phyloP scores from a whole-genome alignment of 2,888 invertebrate genomes.

The Hemithea aestivaria region DNA sequence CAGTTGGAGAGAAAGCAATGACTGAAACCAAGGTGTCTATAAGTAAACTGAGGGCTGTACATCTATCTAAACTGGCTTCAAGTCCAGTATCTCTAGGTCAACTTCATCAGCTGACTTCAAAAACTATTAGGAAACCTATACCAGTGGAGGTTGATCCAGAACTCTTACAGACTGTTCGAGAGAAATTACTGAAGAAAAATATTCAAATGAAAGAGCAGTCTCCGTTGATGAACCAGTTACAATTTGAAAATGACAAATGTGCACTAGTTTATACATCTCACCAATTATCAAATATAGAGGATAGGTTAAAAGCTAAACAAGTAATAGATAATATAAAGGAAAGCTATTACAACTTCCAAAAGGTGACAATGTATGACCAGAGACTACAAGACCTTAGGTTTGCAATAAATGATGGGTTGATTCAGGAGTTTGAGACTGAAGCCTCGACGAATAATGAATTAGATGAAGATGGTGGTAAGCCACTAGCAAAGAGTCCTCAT shows the following conservation, averaged over 20 bases:
- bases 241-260: conserved; percentile 66
- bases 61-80: conserved; percentile 82
- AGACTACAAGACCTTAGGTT: conserved; percentile 64
- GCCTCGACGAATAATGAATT: conserved; percentile 20
- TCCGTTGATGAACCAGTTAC: conserved; percentile 33
- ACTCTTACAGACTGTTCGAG: conserved; percentile 60
- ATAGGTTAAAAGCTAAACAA: conserved; percentile 56
- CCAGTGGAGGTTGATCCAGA: conserved; percentile 62
- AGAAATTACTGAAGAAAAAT: conserved; percentile 58
- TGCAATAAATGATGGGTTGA: conserved; percentile 72
- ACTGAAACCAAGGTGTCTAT: conserved; percentile 84
- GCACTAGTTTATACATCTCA: conserved; percentile 63
- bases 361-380: conserved; percentile 67
- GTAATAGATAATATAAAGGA: conserved; percentile 63
- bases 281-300: conserved; percentile 49
- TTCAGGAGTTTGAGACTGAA: conserved; percentile 58
- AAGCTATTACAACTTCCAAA: conserved; percentile 72
- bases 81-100: conserved; percentile 78
- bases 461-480: conserved; percentile 24
- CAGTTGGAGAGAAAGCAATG: conserved; percentile 82
- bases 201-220: not conserved
- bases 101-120: conserved; percentile 75
- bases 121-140: conserved; percentile 36
- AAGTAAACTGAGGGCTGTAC: conserved; percentile 82
- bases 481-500: conserved; percentile 60